Base-by-base conservation (phyloP, 2,888 invertebrate genomes). In the Campoplex nolae region DNA sequence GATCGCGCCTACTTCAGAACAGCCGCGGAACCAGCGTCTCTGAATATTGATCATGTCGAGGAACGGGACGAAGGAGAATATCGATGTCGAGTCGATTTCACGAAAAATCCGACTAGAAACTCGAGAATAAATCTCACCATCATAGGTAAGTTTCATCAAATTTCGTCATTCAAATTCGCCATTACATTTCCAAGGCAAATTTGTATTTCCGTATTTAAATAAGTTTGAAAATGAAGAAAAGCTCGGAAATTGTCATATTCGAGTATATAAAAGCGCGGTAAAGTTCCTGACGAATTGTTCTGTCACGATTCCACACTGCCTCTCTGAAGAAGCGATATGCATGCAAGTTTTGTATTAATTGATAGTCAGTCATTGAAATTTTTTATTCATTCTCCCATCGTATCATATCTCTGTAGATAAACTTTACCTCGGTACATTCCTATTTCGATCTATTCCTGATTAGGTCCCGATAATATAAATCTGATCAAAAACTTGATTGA, bases 31-130 rank as follows among this genome's bases (percentile, higher is more conserved):
- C 97, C 97, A 0, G 96, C 97, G 8, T 96, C 96, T 51, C 95
- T 97, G 80, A 96, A 96, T 90, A 96, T 97, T 82, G 96, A 96
- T 92, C 96, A 95, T 90, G 95, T 97, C 84, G 94, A 95, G 87
- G 95, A 96, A 90, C 94, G 95, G 28, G 98, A 98, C 93, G 97
- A 97, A 77, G 97, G 97, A 9, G 96, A 97, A 89, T 98, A 98
- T 94, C 95, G 97, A 86, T 98, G 98, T 94, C 95, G 97, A 84
- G 97, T 98, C 74, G 98, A 98, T 95, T 98, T 97, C 94, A 96
- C 96, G 91, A 96, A 96, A 89, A 97, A 97, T 9, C 97, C 97
- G 0, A 97, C 98, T 13, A 96, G 96, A 89, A 97, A 97, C 93
- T 96, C 97, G 86, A 96, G 97, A 92, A 96, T 97, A 88, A 95